These are phyloP conservation scores for Trochalopteron elliotii DNA, from an alignment of 2,113 vertebrate species.

Conservation along the genomic window DNA sequence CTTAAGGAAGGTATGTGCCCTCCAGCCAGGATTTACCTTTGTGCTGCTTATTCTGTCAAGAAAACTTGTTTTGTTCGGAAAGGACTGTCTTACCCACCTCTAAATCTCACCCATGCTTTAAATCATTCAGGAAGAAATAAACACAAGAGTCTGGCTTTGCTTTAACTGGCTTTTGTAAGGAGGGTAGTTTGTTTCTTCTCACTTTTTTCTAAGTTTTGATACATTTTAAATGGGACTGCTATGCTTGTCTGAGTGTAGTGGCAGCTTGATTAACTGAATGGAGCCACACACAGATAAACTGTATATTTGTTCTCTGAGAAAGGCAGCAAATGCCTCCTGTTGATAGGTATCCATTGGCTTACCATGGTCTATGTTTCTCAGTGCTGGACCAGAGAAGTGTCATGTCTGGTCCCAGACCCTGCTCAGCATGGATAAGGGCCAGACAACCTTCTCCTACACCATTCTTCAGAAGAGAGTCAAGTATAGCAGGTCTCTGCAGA, in stretches of 20 bases:
- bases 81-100: not conserved
- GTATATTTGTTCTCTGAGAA: not conserved
- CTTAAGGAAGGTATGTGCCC: constrained; percentile 50
- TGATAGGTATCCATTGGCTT: not conserved
- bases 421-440: not conserved
- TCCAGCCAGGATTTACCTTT: constrained; percentile 47
- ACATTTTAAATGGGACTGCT: not conserved
- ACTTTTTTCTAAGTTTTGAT: not conserved
- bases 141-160: not conserved
- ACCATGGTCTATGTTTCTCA: not conserved
- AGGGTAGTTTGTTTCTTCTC: not conserved
- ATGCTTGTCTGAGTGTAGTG: not conserved
- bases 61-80: not conserved
- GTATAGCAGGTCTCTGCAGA: not conserved
- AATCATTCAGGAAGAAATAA: not conserved
- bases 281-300: not conserved
- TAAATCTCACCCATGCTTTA: not conserved
- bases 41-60: constrained; percentile 12
- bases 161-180: not conserved
- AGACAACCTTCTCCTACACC: not conserved
- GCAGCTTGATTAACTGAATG: not conserved
- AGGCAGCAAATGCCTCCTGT: not conserved
- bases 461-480: not conserved
- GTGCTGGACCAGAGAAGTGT: not conserved
- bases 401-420: not conserved